Evolutionary conservation across 2,888 invertebrate genomes (phyloP).

Genomic region (Drosophila hawaiiensis): DNA sequence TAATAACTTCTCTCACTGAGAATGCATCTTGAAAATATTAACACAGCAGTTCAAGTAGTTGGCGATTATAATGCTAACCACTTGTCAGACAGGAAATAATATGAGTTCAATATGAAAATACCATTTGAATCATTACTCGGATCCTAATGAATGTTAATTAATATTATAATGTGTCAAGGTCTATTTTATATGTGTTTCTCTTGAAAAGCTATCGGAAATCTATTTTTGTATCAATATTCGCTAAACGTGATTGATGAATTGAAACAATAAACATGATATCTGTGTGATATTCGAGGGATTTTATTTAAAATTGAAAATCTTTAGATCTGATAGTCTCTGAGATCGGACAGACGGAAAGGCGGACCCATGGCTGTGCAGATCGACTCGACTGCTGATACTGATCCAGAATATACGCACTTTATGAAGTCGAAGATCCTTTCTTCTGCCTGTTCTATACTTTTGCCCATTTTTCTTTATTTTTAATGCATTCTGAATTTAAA

Average conservation of each 20-base stretch:
- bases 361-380: not conserved
- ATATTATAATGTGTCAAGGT: not conserved
- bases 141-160: not conserved
- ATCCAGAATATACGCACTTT: not conserved
- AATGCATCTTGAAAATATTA: not conserved
- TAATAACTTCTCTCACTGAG: not conserved
- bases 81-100: too few species aligned
- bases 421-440: too few species aligned
- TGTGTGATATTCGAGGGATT: not conserved
- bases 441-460: too few species aligned
- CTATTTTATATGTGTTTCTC: not conserved
- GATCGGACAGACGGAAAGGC: too few species aligned
- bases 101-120: too few species aligned
- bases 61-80: not conserved
- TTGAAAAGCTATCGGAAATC: not conserved
- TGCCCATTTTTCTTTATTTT: too few species aligned
- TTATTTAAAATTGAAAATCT: not conserved
- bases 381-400: not conserved
- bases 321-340: too few species aligned
- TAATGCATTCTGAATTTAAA: too few species aligned
- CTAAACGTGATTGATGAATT: not conserved
- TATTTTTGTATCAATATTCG: not conserved
- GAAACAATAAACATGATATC: too few species aligned
- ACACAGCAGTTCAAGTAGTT: not conserved
- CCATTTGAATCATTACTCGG: not conserved